Conservation (phyloP, 1,140 invertebrate genomes). For the Adoxophyes honmai region DNA sequence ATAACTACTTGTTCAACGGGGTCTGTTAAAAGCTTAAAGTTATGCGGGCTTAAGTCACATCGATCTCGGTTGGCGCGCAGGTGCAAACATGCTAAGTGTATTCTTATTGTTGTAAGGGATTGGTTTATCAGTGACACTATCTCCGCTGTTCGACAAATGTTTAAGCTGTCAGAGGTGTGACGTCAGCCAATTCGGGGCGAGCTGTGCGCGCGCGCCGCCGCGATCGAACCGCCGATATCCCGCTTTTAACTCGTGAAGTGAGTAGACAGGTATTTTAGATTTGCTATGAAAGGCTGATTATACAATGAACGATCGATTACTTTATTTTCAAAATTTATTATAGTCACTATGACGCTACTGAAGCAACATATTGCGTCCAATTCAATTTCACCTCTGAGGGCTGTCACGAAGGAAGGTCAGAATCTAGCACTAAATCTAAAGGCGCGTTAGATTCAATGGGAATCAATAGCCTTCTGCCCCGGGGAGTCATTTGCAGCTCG, state of each 20-base stretch:
- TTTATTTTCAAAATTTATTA: not conserved
- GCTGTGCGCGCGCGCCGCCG: constrained; percentile 36
- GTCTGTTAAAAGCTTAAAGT: constrained; percentile 38
- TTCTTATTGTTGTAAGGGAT: constrained; percentile 75
- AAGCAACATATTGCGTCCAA: not conserved
- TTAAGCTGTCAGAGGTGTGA: constrained; percentile 73
- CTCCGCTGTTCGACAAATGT: constrained; percentile 72
- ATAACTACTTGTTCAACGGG: constrained; percentile 18
- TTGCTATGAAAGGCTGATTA: constrained; percentile 9
- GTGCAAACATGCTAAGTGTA: constrained; percentile 76
- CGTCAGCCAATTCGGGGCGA: constrained; percentile 65
- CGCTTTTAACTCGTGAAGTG: constrained; percentile 43
- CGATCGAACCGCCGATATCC: constrained; percentile 50
- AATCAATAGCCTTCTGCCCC: constrained; percentile 57
- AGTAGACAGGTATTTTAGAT: constrained; percentile 14
- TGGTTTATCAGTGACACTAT: constrained; percentile 75
- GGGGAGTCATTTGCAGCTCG: constrained; percentile 48
- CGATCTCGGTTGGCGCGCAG: constrained; percentile 52
- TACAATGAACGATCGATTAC: constrained; percentile 4
- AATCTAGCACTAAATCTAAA: constrained; percentile 54
- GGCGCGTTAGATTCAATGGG: constrained; percentile 66
- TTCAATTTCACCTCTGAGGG: not conserved
- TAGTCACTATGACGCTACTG: constrained; percentile 6
- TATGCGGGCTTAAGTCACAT: constrained; percentile 55
- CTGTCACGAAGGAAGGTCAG: constrained; percentile 19